Conservation (phyloP, 2,113 vertebrate genomes). For the Gavialis gangeticus region DNA sequence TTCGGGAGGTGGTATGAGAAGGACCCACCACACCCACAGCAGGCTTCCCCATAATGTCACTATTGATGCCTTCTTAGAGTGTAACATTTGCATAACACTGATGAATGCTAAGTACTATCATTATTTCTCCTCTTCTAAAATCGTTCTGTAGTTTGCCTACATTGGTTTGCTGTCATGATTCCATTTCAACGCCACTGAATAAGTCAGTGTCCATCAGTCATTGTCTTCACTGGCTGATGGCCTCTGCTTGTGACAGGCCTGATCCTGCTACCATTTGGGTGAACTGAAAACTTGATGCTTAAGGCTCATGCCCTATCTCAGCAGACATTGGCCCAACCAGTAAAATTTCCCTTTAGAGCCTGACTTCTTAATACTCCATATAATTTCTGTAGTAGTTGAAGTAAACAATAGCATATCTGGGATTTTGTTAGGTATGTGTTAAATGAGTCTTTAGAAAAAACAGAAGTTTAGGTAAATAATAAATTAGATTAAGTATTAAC, state of each 20-base stretch:
- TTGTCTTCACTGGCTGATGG: neutral
- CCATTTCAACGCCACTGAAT: neutral
- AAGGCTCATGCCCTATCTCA: neutral
- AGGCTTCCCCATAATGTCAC: neutral
- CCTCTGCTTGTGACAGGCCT: neutral
- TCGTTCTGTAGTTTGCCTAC: neutral
- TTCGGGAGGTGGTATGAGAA: constrained; percentile 78
- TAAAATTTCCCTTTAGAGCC: neutral
- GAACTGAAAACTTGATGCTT: neutral
- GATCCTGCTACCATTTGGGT: neutral
- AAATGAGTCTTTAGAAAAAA: neutral
- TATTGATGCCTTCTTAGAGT: neutral
- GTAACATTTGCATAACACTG: neutral
- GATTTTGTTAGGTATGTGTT: neutral
- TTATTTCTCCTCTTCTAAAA: neutral
- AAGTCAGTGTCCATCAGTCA: neutral
- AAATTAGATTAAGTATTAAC: neutral
- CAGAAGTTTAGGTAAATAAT: neutral
- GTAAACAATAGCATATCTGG: neutral
- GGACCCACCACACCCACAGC: constrained; percentile 5
- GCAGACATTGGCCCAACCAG: neutral
- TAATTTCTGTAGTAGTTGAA: neutral
- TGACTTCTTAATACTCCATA: neutral
- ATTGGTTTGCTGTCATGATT: neutral
- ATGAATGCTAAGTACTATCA: neutral